Percentiles rank a stretch among this genome's conserved stretches.
These are phyloP conservation scores for Solenopsis invicta DNA, from an alignment of 1,140 invertebrate species.

Conservation along the genomic window DNA sequence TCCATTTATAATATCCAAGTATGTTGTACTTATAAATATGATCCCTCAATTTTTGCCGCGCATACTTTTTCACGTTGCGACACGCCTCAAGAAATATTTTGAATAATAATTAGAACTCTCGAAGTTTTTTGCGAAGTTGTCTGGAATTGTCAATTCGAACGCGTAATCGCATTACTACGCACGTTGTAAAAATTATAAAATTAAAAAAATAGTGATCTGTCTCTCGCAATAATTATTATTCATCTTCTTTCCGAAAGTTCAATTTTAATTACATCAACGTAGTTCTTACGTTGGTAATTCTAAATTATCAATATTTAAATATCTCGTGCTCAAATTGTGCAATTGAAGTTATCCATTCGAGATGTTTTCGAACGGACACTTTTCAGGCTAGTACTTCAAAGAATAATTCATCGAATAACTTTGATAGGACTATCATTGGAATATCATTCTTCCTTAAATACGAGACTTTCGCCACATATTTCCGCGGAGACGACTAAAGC, in stretches of 20 bases:
- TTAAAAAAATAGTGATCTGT: background rate
- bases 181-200: background rate
- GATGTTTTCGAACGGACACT: background rate
- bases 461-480: conserved; percentile 3
- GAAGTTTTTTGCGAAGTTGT: background rate
- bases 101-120: background rate
- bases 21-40: background rate
- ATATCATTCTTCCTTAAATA: background rate
- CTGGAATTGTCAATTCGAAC: background rate
- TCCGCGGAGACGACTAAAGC: background rate
- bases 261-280: background rate
- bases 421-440: background rate
- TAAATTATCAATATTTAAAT: background rate
- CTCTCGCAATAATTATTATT: background rate
- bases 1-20: conserved; percentile 36
- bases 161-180: too few relatives aligned
- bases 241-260: background rate
- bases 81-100: background rate
- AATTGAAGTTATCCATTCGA: background rate
- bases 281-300: background rate
- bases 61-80: background rate
- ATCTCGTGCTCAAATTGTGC: background rate
- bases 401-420: background rate
- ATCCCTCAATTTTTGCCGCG: background rate
- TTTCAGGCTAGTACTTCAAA: background rate